Evolutionary conservation across 64 coral and sea anemone species (phyloP), one percentile per base, ranked within the genome.

Genomic region (Acropora tenuis): DNA sequence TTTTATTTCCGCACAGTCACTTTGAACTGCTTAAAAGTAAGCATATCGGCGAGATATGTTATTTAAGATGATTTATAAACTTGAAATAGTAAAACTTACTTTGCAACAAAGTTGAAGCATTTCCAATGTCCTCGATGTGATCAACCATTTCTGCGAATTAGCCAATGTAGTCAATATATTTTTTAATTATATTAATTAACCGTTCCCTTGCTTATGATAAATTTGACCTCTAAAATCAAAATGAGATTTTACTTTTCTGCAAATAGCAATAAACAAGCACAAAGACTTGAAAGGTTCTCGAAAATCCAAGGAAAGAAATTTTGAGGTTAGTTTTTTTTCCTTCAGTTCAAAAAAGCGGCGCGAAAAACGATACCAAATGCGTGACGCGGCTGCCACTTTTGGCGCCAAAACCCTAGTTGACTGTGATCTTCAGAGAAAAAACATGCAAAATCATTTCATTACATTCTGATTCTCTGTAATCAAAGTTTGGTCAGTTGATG

Each of bases 41-140:
- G 30, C 30, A 30, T 30, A 30, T 30, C 30, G 30, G 30, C 30
- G 30, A 30, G 30, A 30, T 30, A 30, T 30, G 30, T 30, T 30
- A 30, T 30, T 30, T 63, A 15, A 63, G 60, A 13, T 63, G 10
- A 13, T 63, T 13, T 63, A 11, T 49, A 49, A 13, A 69, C 20
- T 19, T 1, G 16, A 48, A 46, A 47, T 10, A 30, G 30, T 30
- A 30, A 0, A 30, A 30, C 79, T 63, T 12, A 84, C 79, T 8
- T 92, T 83, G 76, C 12, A 87, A 60, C 45, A 78, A 66, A 75
- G 80, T 84, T 81, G 82, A 77, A 87, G 83, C 83, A 0, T 55
- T 93, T 68, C 78, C 59, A 63, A 93, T 87, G 69, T 93, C 84
- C 30, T 87, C 83, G 53, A 88, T 19, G 50, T 8, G 19, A 88